phyloP scores from a whole-genome alignment of 1,140 invertebrate species.

The Manduca sexta region DNA sequence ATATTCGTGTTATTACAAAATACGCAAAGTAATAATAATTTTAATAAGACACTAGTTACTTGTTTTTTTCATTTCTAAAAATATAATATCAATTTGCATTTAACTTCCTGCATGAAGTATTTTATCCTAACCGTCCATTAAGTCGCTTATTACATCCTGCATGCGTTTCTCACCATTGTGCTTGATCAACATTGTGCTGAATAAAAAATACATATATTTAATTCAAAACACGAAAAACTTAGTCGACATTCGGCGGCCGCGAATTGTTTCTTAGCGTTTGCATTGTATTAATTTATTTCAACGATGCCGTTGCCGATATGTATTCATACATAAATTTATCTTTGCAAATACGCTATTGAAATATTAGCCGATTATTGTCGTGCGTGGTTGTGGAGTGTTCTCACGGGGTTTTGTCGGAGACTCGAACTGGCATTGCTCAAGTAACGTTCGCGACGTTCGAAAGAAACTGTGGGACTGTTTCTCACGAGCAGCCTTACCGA shows the following conservation, averaged over 20 bases:
- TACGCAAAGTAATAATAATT: too few relatives aligned
- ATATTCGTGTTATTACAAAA: too few relatives aligned
- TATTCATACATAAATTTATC: conserved; percentile 11
- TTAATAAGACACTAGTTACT: too few relatives aligned
- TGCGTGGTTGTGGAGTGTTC: conserved; percentile 22
- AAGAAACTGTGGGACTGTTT: conserved; percentile 38
- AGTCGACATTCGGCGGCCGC: neutral
- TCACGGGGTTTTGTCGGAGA: conserved; percentile 27
- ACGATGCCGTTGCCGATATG: neutral
- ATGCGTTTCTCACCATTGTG: conserved; percentile 4
- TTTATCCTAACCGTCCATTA: conserved; percentile 1
- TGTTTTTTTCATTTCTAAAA: neutral
- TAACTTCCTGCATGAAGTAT: conserved; percentile 2
- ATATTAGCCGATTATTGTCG: conserved; percentile 15
- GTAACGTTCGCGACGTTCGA: conserved; percentile 27
- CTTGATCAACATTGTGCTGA: neutral
- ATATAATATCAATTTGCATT: neutral
- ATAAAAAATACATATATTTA: conserved; percentile 2
- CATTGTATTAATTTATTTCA: neutral
- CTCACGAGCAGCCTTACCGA: conserved; percentile 26
- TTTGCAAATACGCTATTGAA: conserved; percentile 26
- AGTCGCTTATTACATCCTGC: neutral
- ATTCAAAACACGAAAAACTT: conserved; percentile 2
- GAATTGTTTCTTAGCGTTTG: neutral
- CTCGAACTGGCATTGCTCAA: conserved; percentile 25